phyloP scores from a whole-genome alignment of 2,888 invertebrate species.

The Drosophila nigricruria region DNA sequence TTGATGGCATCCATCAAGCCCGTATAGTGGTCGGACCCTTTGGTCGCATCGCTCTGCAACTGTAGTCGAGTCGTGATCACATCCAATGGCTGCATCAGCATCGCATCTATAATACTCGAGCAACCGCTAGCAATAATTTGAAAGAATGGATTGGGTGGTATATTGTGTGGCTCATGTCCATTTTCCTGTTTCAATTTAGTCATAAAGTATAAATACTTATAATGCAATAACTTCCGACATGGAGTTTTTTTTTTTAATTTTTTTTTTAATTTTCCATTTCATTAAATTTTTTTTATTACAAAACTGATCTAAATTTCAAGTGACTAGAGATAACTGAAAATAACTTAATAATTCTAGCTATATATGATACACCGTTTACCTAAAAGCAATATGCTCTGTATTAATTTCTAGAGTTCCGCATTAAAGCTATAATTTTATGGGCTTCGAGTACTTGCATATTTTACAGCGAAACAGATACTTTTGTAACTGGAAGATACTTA shows the following conservation, averaged over 20 bases:
- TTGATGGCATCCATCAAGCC: neutral
- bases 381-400: neutral
- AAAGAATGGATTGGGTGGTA: neutral
- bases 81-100: conserved; percentile 2
- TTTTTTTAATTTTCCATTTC: neutral
- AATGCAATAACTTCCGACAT: neutral
- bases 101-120: neutral
- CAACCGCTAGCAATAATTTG: neutral
- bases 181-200: neutral
- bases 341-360: neutral
- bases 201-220: neutral
- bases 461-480: no score
- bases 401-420: no score
- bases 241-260: neutral
- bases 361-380: neutral
- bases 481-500: no score
- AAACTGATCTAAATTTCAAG: conserved; percentile 1
- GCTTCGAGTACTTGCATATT: no score
- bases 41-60: neutral
- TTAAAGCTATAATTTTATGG: neutral
- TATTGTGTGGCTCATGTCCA: neutral
- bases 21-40: neutral
- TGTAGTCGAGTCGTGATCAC: conserved; percentile 1
- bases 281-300: neutral
- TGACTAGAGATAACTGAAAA: neutral